A percentile compares a stretch with the other conserved stretches of the same genome.
Evolutionary conservation across 2,888 invertebrate genomes (phyloP).

Genomic region (Brenthis ino): DNA sequence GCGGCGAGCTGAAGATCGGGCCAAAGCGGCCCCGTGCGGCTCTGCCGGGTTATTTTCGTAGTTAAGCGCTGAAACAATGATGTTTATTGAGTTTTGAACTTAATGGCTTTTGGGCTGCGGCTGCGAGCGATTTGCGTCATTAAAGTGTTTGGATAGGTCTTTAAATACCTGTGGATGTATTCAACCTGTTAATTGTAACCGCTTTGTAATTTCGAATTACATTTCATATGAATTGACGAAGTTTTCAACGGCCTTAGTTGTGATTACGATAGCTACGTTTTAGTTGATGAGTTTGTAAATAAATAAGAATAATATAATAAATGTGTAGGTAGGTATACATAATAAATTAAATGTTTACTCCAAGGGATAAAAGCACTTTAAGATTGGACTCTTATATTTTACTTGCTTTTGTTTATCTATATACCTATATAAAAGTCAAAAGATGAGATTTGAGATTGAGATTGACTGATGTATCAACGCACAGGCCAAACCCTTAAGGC

Average conservation of each 20-base stretch:
- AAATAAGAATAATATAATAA: neutral
- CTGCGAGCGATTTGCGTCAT: slow-evolving; percentile 67
- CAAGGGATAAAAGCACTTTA: too few relatives aligned
- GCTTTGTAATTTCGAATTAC: slow-evolving; percentile 29
- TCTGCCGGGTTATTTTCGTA: slow-evolving; percentile 70
- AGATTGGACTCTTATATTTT: too few relatives aligned
- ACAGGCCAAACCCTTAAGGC: too few relatives aligned
- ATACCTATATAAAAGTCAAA: too few relatives aligned
- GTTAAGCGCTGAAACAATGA: slow-evolving; percentile 78
- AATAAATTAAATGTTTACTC: too few relatives aligned
- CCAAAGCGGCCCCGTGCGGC: slow-evolving; percentile 75
- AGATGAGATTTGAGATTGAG: too few relatives aligned
- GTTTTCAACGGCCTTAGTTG: slow-evolving; percentile 16
- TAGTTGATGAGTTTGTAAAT: slow-evolving; percentile 1
- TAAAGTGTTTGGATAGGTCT: slow-evolving; percentile 65
- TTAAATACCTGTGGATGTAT: slow-evolving; percentile 41
- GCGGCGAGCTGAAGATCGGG: slow-evolving; percentile 71
- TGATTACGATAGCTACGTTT: slow-evolving; percentile 6
- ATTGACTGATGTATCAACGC: too few relatives aligned
- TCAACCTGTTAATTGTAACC: slow-evolving; percentile 39
- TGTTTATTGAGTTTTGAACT: slow-evolving; percentile 78
- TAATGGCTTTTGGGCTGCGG: slow-evolving; percentile 71
- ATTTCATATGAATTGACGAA: slow-evolving; percentile 26
- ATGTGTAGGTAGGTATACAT: too few relatives aligned
- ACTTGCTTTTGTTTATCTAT: too few relatives aligned